A percentile compares a stretch with the other conserved stretches of the same genome.
phyloP scores from a whole-genome alignment of 2,113 vertebrate species.

The Crocuta crocuta region DNA sequence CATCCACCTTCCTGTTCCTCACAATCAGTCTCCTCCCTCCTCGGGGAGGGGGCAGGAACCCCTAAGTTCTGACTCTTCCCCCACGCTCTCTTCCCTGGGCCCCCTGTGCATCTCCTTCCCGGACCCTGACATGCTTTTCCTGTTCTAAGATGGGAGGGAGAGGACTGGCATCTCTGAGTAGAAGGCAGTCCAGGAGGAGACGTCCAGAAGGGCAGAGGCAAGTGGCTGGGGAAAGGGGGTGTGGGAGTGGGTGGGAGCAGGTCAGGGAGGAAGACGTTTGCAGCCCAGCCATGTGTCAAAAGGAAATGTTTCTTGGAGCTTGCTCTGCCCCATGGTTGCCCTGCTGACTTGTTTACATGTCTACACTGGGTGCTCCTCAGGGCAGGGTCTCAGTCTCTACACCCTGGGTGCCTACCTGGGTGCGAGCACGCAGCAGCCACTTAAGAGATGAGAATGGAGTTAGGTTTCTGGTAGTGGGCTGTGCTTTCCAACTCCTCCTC shows the following conservation, averaged over 20 bases:
- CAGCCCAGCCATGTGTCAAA: constrained; percentile 37
- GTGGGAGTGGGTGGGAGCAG: neutral
- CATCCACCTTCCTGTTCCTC: neutral
- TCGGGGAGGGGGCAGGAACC: neutral
- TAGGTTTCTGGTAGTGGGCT: neutral
- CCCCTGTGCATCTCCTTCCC: neutral
- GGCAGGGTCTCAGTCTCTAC: constrained; percentile 20
- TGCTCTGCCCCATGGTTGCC: neutral
- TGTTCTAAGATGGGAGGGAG: neutral
- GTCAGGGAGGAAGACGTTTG: neutral
- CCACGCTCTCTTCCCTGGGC: neutral
- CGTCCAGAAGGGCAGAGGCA: neutral
- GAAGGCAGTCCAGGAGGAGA: neutral
- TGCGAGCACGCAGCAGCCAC: neutral
- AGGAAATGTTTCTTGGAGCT: neutral
- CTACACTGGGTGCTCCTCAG: constrained; percentile 22
- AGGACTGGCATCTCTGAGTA: neutral
- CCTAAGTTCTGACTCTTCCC: neutral
- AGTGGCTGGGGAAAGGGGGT: neutral
- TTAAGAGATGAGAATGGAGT: neutral
- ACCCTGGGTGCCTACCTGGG: neutral
- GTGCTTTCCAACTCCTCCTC: neutral
- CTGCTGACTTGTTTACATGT: constrained; percentile 51
- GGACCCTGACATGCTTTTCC: neutral
- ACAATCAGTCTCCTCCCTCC: neutral